These are phyloP conservation scores for Cygnus atratus DNA, from an alignment of 2,113 vertebrate species.

Conservation along the genomic window DNA sequence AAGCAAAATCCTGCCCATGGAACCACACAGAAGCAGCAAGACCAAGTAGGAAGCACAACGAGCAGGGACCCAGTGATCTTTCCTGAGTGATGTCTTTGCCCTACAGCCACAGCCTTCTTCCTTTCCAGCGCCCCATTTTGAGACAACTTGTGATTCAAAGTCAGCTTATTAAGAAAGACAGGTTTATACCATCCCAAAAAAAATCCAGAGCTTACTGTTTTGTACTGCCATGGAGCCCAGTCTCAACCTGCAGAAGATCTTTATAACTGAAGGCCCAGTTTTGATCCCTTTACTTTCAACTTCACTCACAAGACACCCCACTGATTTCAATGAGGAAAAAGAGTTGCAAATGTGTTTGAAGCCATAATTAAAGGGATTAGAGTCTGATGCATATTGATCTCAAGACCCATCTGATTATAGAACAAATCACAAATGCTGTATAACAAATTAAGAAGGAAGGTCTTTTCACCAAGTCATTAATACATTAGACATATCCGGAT, in stretches of 20 bases:
- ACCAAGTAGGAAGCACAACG: fast-evolving
- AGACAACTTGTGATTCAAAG: neutral
- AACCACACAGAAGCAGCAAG: neutral
- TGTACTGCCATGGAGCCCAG: neutral
- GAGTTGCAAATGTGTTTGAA: neutral
- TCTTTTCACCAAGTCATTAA: neutral
- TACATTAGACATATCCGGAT: neutral
- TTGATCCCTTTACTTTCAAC: neutral
- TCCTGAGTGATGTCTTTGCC: neutral
- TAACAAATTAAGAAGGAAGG: neutral
- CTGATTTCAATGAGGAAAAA: neutral
- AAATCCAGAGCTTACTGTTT: neutral
- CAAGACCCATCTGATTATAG: neutral
- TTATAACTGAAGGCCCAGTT: neutral
- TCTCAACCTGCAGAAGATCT: neutral
- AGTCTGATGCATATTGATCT: neutral
- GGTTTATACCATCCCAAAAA: neutral
- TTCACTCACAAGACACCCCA: neutral
- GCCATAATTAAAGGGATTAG: neutral
- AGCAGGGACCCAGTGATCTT: neutral
- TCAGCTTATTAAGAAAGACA: fast-evolving
- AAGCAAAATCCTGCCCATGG: neutral
- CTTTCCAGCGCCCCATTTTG: neutral
- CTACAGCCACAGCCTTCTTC: neutral
- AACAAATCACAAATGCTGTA: neutral